Evolutionary conservation across 2,888 invertebrate species (phyloP).

Genomic region (Ormyrus thymus): DNA sequence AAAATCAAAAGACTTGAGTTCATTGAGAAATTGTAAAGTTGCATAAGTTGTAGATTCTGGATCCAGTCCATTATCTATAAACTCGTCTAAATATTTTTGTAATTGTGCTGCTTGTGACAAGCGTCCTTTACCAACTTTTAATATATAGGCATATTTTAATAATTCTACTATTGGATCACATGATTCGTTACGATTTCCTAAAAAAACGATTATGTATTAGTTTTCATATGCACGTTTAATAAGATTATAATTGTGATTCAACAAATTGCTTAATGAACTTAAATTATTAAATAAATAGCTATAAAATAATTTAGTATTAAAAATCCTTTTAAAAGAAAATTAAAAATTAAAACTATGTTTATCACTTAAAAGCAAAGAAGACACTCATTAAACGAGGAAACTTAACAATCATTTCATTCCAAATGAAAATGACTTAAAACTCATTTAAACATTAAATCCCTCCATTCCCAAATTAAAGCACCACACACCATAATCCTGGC

Average conservation of each 20-base stretch:
- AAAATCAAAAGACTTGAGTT: conserved; percentile 63
- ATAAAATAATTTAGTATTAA: conserved; percentile 13
- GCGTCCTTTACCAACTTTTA: conserved; percentile 62
- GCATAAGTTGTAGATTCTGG: conserved; percentile 58
- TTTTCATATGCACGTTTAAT: too few relatives aligned
- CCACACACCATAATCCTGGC: conserved; percentile 33
- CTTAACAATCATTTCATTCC: too few relatives aligned
- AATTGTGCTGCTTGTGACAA: conserved; percentile 63
- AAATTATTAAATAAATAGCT: neutral
- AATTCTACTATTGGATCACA: conserved; percentile 68
- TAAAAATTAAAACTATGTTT: neutral
- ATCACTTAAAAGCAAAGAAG: too few relatives aligned
- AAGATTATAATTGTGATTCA: neutral
- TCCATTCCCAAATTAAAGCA: too few relatives aligned
- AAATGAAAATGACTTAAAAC: too few relatives aligned
- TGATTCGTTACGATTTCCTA: conserved; percentile 48
- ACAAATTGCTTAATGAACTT: neutral
- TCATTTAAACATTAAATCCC: too few relatives aligned
- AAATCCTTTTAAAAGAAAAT: neutral
- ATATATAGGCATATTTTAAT: conserved; percentile 66
- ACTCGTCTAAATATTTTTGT: conserved; percentile 62
- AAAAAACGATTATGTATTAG: neutral
- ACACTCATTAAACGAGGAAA: too few relatives aligned
- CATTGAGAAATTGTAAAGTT: conserved; percentile 64
- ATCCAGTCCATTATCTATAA: conserved; percentile 56